Percentiles rank a stretch among this genome's conserved stretches.
These are phyloP conservation scores for Lontra canadensis DNA, from an alignment of 2,113 vertebrate species.

Conservation along the genomic window DNA sequence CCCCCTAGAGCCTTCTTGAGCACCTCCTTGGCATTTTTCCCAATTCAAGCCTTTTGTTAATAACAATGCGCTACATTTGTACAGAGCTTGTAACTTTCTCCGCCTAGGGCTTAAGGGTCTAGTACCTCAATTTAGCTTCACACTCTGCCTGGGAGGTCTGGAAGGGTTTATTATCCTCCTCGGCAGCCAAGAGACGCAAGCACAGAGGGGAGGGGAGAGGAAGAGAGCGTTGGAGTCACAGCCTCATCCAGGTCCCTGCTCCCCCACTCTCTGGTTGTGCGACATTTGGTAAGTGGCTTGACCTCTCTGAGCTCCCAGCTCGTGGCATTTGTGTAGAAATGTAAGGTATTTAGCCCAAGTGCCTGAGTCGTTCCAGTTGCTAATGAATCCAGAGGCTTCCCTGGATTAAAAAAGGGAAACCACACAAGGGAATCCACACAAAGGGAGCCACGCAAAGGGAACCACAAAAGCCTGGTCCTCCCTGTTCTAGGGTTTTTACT, in stretches of 20 bases:
- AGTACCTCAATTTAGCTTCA: conserved; percentile 34
- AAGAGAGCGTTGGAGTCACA: background rate
- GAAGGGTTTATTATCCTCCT: background rate
- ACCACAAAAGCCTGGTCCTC: background rate
- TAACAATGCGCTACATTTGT: background rate
- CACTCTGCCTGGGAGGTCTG: background rate
- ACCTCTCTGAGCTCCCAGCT: background rate
- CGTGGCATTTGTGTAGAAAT: background rate
- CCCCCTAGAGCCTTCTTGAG: background rate
- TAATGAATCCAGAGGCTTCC: background rate
- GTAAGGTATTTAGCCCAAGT: background rate
- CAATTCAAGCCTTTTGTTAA: conserved; percentile 3
- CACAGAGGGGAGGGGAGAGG: background rate
- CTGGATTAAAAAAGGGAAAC: background rate
- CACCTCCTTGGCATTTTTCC: background rate
- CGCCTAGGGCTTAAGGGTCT: background rate
- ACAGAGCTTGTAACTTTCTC: background rate
- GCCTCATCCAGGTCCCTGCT: background rate
- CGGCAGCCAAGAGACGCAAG: background rate
- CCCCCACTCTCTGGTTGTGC: background rate
- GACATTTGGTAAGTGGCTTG: background rate
- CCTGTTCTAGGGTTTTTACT: background rate
- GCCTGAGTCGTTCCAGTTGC: background rate
- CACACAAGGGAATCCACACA: background rate
- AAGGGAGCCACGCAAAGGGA: background rate